Evolutionary conservation across 2,113 vertebrate species (phyloP).

Genomic region (Passer montanus): DNA sequence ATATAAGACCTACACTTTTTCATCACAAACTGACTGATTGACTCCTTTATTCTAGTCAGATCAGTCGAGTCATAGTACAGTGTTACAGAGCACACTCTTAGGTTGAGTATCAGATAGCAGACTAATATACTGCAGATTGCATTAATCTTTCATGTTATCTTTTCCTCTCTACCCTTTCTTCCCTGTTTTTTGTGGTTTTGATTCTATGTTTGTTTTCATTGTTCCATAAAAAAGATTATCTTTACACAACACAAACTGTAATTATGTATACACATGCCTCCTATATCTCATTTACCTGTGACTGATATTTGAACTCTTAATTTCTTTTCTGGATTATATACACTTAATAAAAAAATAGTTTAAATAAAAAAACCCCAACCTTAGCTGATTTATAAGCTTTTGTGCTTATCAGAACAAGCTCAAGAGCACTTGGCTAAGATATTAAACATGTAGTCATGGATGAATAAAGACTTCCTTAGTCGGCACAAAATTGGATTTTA

Average conservation of each 20-base stretch:
- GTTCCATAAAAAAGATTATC: slow-evolving; percentile 36
- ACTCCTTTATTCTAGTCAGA: neutral
- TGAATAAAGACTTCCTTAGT: neutral
- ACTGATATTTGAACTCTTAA: slow-evolving; percentile 19
- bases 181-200: slow-evolving; percentile 4
- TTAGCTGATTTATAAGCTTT: slow-evolving; percentile 10
- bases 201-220: slow-evolving; percentile 26
- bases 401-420: neutral
- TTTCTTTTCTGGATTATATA: neutral
- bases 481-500: neutral
- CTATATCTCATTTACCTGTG: slow-evolving; percentile 2
- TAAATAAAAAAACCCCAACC: accelerated
- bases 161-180: neutral
- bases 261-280: neutral
- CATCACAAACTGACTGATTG: neutral
- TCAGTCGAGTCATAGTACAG: neutral
- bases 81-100: neutral
- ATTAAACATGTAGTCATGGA: neutral
- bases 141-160: slow-evolving; percentile 37
- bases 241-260: neutral
- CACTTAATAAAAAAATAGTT: neutral
- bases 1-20: neutral
- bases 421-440: neutral
- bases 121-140: slow-evolving; percentile 9
- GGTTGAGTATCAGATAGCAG: slow-evolving; percentile 22